Conservation (phyloP, 2,113 vertebrate species). For the Semnopithecus entellus region DNA sequence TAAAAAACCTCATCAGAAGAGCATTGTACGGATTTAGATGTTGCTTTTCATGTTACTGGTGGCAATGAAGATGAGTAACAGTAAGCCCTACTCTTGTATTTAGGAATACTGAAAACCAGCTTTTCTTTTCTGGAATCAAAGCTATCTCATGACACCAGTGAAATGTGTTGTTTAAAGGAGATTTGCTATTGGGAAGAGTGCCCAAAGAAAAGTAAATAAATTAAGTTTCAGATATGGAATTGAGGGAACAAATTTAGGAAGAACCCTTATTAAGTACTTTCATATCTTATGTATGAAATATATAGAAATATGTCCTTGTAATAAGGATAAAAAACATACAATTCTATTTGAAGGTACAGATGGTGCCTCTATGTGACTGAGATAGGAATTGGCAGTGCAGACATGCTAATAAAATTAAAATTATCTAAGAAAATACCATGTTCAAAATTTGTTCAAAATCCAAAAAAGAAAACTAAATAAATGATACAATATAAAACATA, state of each 20-base stretch:
- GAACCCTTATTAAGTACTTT: background rate
- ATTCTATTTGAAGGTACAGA: background rate
- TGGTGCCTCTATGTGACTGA: background rate
- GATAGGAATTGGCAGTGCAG: background rate
- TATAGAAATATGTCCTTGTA: background rate
- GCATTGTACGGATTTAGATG: background rate
- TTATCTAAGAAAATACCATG: conserved; percentile 12
- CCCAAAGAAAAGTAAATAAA: conserved; percentile 31
- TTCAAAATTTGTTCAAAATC: conserved; percentile 21
- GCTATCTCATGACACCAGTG: background rate
- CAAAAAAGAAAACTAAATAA: background rate
- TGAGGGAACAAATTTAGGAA: background rate
- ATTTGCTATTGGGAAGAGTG: background rate
- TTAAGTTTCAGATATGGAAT: background rate
- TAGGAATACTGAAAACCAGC: conserved; percentile 23
- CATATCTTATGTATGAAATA: background rate
- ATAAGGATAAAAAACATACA: background rate
- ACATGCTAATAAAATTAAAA: conserved; percentile 32
- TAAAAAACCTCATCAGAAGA: background rate
- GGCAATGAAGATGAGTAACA: background rate
- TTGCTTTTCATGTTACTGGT: background rate
- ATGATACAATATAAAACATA: background rate
- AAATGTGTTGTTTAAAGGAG: background rate
- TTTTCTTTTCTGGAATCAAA: conserved; percentile 43
- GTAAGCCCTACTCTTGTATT: background rate